Percentiles rank a stretch among this genome's conserved stretches.
Evolutionary conservation across 2,797 vertebrate species (phyloP).

Genomic region (Artibeus lituratus): DNA sequence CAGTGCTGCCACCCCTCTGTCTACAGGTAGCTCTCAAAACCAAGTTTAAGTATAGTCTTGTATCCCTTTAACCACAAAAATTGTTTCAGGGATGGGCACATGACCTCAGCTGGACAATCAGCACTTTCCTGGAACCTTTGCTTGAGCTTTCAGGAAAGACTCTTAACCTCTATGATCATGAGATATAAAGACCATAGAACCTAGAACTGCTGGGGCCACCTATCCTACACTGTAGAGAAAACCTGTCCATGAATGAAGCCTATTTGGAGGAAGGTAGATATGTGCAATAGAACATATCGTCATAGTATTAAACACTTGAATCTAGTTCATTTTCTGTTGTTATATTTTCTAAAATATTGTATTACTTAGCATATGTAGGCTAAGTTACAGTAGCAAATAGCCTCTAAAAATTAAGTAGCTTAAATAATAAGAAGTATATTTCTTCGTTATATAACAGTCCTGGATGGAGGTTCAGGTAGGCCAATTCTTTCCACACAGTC

Average conservation of each 20-base stretch:
- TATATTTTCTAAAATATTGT: constrained; percentile 28
- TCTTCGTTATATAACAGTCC: neutral
- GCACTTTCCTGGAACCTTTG: neutral
- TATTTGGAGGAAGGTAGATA: neutral
- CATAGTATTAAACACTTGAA: neutral
- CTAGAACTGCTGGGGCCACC: neutral
- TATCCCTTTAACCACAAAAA: neutral
- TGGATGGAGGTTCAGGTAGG: neutral
- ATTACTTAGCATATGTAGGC: neutral
- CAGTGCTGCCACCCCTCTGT: neutral
- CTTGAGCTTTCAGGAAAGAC: neutral
- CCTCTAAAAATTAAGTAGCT: neutral
- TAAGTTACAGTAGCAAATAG: neutral
- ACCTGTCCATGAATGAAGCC: neutral
- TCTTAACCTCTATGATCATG: neutral
- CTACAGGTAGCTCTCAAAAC: neutral
- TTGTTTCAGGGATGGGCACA: neutral
- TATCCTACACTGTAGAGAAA: neutral
- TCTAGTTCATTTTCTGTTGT: neutral
- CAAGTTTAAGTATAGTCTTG: neutral
- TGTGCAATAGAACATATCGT: neutral
- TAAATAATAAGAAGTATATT: neutral
- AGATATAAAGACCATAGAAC: neutral
- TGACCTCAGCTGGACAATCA: neutral
- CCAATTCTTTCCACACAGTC: neutral